A percentile compares a stretch with the other conserved stretches of the same genome.
Conservation (phyloP, 2,888 invertebrate species). For the Cheilosia vernalis region DNA sequence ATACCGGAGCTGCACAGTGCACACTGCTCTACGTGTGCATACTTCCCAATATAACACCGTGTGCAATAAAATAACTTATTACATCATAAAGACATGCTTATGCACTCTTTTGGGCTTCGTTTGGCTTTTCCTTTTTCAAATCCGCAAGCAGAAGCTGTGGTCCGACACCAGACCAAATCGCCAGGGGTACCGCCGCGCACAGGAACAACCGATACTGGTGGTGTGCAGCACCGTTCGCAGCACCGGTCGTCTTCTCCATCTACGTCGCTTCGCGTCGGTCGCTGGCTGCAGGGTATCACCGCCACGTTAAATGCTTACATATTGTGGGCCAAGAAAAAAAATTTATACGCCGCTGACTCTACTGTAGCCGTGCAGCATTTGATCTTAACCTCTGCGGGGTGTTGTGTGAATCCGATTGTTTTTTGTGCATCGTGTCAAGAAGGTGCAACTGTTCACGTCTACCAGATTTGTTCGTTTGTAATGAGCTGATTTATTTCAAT, state of each 20-base stretch:
- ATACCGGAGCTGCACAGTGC: conserved; percentile 61
- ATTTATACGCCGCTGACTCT: conserved; percentile 41
- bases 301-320: conserved; percentile 43
- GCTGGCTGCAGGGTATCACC: conserved; percentile 11
- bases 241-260: conserved; percentile 10
- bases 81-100: conserved; percentile 75
- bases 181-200: conserved; percentile 62
- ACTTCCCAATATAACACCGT: conserved; percentile 75
- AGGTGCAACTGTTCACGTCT: conserved; percentile 75
- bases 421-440: conserved; percentile 72
- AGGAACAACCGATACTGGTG: conserved; percentile 1
- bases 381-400: conserved; percentile 73
- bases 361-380: conserved; percentile 66
- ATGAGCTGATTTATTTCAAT: conserved; percentile 75
- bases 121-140: conserved; percentile 64
- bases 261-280: conserved; percentile 1
- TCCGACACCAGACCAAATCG: conserved; percentile 73
- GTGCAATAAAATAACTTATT: conserved; percentile 75
- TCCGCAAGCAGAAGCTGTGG: conserved; percentile 70
- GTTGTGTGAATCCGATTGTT: conserved; percentile 75
- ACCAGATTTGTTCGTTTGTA: conserved; percentile 74
- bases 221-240: not conserved
- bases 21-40: conserved; percentile 70
- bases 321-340: conserved; percentile 47
- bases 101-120: conserved; percentile 72